Base-by-base conservation (phyloP, 2,888 invertebrate species). In the Sepioteuthis lessoniana region DNA sequence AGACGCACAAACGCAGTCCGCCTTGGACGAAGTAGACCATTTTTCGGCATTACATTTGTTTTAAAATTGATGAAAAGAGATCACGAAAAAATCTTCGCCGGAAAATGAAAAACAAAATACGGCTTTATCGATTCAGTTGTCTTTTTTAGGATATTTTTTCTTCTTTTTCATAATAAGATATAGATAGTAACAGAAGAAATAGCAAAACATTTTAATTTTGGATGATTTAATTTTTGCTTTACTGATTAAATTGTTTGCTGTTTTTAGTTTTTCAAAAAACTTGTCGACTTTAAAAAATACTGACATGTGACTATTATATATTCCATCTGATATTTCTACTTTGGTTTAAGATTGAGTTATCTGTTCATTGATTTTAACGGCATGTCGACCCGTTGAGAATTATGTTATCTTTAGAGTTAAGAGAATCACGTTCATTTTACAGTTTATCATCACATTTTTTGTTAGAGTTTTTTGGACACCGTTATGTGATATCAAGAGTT, bases 11-110 rank as follows among this genome's bases (percentile, higher is more conserved):
- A 76, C 76, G 31, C 76, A 31, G 10, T 8, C n/a, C 8, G n/a
- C n/a, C n/a, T 76, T n/a, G n/a, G 16, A 76, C 31, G 13, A n/a
- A n/a, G 31, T 10, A 76, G 76, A 76, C n/a, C 8, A 19, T 76
- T n/a, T 76, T 2, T n/a, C n/a, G 76, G 31, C 76, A n/a, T 76
- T 76, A 31, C n/a, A 10, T 76, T 31, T 31, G n/a, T 76, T 76
- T 76, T 76, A 76, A 76, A 76, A n/a, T n/a, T 76, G 76, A 76
- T n/a, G 76, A 76, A 76, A 31, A 31, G 76, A 76, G 76, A 76
- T 76, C 76, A 31, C n/a, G n/a, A 76, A 16, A n/a, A 76, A 76
- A 76, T 76, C n/a, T n/a, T 31, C n/a, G 25, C 25, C n/a, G 2
- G n/a, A 76, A 76, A 16, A 76, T 31, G 2, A n/a, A 31, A 76